Base-by-base conservation (phyloP, 2,888 invertebrate species). In the Leptopterna dolabrata region DNA sequence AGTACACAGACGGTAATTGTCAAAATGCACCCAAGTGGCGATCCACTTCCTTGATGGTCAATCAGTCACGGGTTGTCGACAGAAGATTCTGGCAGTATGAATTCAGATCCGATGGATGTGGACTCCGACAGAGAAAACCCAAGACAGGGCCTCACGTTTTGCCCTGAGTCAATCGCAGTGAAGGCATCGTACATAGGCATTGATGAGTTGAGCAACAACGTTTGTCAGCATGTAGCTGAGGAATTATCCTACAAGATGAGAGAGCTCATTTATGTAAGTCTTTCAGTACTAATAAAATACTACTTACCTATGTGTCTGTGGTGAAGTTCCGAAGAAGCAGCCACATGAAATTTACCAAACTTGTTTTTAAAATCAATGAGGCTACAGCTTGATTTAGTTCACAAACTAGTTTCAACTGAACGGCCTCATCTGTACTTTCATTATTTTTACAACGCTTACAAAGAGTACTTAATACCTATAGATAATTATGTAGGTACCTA, bases 161-260 rank as follows among this genome's bases (percentile, higher is more conserved):
- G 36, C 30, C 29, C 41, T 13, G 30, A 41, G 24, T 73, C 73
- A 19, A 87, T 90, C 41, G 41, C 80, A 47, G 19, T 87, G 36
- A 89, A 85, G 16, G 90, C 89, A 73, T 89, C 89, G 16, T 80
- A 88, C 24, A 84, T 89, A 24, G 89, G 89, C 14, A 89, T 90
- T 43, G 63, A 81, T 16, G 83, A 88, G 27, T 43, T 90, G 63
- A 70, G 88, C 41, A 88, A 89, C n/a, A 93, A 93, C 88, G 93
- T 93, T 0, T 92, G 92, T 19, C 91, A 92, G 0, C 92, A 92
- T 87, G 91, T 93, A 11, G 93, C 93, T 51, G 93, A 93, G 89
- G 93, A 93, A 92, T 92, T 93, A 88, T 93, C 93, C 89, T 93
- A 93, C 88, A 93, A 93, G 90, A 90, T 93, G 0, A 91, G 93